Evolutionary conservation across 35 echinoderm and acorn worm genomes (phyloP).

Genomic region (Anneissia japonica): DNA sequence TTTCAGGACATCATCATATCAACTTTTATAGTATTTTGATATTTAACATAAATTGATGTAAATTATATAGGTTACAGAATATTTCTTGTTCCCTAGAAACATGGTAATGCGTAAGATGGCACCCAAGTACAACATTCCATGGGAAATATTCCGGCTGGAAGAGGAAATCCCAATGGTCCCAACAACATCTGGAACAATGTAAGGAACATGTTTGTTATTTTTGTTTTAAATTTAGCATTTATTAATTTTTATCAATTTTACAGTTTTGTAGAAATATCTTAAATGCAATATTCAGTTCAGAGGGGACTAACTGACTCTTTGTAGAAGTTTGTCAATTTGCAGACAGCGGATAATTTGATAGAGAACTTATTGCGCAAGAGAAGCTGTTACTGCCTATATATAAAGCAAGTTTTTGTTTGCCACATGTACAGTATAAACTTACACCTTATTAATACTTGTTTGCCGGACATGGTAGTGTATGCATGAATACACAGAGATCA

Average conservation of each 20-base stretch:
- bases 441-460: too few species aligned
- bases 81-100: slow-evolving; percentile 27
- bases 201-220: too few species aligned
- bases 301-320: not conserved
- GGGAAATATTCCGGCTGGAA: slow-evolving; percentile 82
- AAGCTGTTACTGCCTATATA: not conserved
- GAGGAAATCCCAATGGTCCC: slow-evolving; percentile 84
- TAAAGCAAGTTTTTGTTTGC: not conserved
- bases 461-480: too few species aligned
- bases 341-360: not conserved
- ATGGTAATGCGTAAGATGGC: slow-evolving; percentile 87
- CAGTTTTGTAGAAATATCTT: not conserved
- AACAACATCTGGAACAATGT: slow-evolving; percentile 63
- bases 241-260: not conserved
- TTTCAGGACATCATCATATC: too few species aligned
- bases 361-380: not conserved
- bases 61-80: not conserved
- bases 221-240: too few species aligned
- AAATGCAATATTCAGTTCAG: not conserved
- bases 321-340: too few species aligned
- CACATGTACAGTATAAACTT: not conserved
- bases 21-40: too few species aligned
- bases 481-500: too few species aligned
- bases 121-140: slow-evolving; percentile 94
- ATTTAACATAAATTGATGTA: not conserved